These are phyloP conservation scores for Prochilodus magdalenae DNA, from an alignment of 2,113 vertebrate species.

Conservation along the genomic window DNA sequence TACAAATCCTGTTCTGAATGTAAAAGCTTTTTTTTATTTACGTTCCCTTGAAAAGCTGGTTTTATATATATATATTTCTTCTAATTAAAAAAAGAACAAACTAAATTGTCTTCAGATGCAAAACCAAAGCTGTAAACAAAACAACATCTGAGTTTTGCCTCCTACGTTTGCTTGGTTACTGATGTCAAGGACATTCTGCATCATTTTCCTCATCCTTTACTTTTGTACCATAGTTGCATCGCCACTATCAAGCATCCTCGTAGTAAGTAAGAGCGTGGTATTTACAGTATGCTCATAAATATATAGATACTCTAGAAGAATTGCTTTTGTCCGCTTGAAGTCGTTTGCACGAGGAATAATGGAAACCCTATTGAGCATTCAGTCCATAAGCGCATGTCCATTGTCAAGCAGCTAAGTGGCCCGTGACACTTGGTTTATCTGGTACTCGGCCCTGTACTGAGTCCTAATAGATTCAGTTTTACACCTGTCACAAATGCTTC, in stretches of 20 bases:
- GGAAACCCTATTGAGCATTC: conserved; percentile 17
- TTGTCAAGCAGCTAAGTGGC: not conserved
- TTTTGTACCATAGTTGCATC: conserved; percentile 56
- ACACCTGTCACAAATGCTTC: not conserved
- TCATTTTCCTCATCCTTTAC: not conserved
- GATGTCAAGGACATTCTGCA: not conserved
- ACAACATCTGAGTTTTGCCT: not conserved
- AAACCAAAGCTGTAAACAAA: conserved; percentile 38
- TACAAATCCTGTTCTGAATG: conserved; percentile 10
- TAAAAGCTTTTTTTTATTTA: not conserved
- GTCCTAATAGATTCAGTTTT: not conserved
- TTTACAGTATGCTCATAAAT: conserved; percentile 46
- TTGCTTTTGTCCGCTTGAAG: conserved; percentile 4
- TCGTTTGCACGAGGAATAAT: conserved; percentile 14
- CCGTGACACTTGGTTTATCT: conserved; percentile 6
- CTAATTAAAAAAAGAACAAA: not conserved
- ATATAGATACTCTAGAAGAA: conserved; percentile 43
- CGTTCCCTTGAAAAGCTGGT: not conserved
- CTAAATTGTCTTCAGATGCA: not conserved
- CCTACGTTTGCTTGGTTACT: conserved; percentile 9
- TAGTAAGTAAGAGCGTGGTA: conserved; percentile 29
- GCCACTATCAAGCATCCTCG: conserved; percentile 20
- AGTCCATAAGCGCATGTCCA: not conserved
- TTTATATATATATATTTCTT: not conserved
- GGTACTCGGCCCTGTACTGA: not conserved